These are phyloP conservation scores for Stenchaetothrips biformis DNA, from an alignment of 2,888 invertebrate genomes.

Conservation along the genomic window DNA sequence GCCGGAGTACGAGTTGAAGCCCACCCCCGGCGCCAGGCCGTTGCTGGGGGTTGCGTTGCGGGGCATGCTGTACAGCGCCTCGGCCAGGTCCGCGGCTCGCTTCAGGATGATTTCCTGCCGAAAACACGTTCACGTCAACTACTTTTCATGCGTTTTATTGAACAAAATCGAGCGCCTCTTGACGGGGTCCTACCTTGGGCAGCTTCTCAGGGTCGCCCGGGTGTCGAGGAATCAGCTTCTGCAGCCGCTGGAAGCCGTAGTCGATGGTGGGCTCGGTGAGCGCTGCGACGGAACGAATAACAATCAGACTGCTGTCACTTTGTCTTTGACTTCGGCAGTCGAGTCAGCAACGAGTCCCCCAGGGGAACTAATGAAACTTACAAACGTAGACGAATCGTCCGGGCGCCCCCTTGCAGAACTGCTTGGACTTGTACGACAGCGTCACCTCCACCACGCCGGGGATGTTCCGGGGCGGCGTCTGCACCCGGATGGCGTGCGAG, in stretches of 20 bases:
- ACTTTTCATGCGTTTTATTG: background rate
- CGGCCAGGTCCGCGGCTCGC: constrained; percentile 95
- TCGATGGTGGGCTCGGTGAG: constrained; percentile 99
- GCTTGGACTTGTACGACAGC: constrained; percentile 96
- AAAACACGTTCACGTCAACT: constrained; percentile 29
- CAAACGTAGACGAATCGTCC: constrained; percentile 99
- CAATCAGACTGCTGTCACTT: background rate
- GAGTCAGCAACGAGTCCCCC: constrained; percentile 31
- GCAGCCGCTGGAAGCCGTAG: constrained; percentile 96
- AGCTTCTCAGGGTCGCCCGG: constrained; percentile 98
- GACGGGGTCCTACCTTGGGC: constrained; percentile 66
- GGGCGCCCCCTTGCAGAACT: constrained; percentile 96
- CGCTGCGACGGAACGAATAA: constrained; percentile 58
- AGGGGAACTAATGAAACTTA: constrained; percentile 58
- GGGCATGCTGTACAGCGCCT: constrained; percentile 96
- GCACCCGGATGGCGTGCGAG: constrained; percentile 96
- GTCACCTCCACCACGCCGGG: constrained; percentile 98
- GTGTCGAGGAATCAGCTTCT: constrained; percentile 96
- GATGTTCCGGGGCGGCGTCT: constrained; percentile 95
- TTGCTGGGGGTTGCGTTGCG: constrained; percentile 68
- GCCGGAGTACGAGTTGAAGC: constrained; percentile 91
- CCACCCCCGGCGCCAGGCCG: constrained; percentile 40
- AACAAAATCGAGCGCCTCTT: too few relatives aligned
- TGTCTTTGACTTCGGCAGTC: too few relatives aligned
- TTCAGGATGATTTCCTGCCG: constrained; percentile 90